Evolutionary conservation across 2,797 vertebrate species (phyloP), one percentile per base, ranked within the genome.

Genomic region (Austrolebias charrua): DNA sequence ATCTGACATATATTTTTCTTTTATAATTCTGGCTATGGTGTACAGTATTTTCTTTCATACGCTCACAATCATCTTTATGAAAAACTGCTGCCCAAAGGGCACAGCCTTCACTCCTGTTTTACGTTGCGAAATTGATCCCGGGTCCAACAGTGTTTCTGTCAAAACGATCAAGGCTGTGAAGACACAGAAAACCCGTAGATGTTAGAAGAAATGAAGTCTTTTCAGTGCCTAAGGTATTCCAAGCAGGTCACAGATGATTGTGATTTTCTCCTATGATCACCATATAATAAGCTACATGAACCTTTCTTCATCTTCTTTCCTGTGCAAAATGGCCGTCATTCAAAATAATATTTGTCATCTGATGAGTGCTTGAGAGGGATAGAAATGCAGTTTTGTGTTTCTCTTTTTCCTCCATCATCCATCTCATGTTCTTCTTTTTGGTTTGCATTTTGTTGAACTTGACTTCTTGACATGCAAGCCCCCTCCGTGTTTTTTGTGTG

Each of bases 331-430:
- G 79, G 80, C 83, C 79, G 61, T 85, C 81, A 80, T 87, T 70
- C 86, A 74, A 69, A 90, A 90, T 90, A 90, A 88, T 90, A 89
- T 91, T 91, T 92, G 86, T 88, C 88, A 86, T 90, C 78, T 90
- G 88, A 92, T 85, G 85, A 89, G 83, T 73, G 81, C 75, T 83
- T 60, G 66, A 83, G 85, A 89, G 87, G 80, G 75, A 79, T 65
- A 75, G 72, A 82, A 87, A 80, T 88, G 79, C 73, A 63, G 80
- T 92, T 89, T 87, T 79, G 85, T 31, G 51, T 44, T 65, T 78
- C 65, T 38, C 42, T 44, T 74, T 73, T 75, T 59, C 75, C n/a
- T 35, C 29, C 10, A 31, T 75, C 72, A 73, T 45, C 52, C 54
- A 24, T 74, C 65, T 70, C 54, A 15, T 66, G 50, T 46, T 61